Evolutionary conservation across 2,113 vertebrate genomes (phyloP).

Genomic region (Diphyllodes magnificus): DNA sequence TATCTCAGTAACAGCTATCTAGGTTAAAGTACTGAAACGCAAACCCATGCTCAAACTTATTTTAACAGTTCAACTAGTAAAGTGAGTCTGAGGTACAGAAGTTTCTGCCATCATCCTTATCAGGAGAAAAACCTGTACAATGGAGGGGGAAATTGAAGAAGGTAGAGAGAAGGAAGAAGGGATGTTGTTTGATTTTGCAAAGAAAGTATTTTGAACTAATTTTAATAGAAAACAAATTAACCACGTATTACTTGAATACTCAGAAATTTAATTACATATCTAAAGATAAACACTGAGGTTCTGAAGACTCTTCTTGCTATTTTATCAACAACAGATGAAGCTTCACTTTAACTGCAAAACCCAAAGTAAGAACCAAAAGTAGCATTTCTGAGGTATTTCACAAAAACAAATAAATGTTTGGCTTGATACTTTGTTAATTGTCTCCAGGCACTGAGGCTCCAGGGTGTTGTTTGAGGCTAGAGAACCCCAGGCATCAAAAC

Average conservation of each 20-base stretch:
- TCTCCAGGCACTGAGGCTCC: neutral
- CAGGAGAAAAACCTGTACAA: neutral
- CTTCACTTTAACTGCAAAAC: neutral
- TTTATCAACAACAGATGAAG: neutral
- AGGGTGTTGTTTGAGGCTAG: neutral
- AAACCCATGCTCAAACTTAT: neutral
- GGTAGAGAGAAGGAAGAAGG: neutral
- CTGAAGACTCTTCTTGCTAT: neutral
- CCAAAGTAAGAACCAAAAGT: neutral
- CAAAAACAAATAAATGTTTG: neutral
- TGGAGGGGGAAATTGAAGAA: accelerated
- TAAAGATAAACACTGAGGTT: neutral
- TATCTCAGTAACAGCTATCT: neutral
- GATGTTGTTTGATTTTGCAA: neutral
- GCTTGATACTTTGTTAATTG: neutral
- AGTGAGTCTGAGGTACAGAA: neutral
- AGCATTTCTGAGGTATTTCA: neutral
- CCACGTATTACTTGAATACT: neutral
- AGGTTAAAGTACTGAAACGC: neutral
- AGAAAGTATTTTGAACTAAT: neutral
- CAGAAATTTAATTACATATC: neutral
- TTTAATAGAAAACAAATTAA: neutral
- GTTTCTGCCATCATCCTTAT: neutral
- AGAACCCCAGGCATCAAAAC: neutral
- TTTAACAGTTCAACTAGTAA: neutral